phyloP scores from a whole-genome alignment of 2,888 invertebrate genomes.

The Rugalucina vietnamica region DNA sequence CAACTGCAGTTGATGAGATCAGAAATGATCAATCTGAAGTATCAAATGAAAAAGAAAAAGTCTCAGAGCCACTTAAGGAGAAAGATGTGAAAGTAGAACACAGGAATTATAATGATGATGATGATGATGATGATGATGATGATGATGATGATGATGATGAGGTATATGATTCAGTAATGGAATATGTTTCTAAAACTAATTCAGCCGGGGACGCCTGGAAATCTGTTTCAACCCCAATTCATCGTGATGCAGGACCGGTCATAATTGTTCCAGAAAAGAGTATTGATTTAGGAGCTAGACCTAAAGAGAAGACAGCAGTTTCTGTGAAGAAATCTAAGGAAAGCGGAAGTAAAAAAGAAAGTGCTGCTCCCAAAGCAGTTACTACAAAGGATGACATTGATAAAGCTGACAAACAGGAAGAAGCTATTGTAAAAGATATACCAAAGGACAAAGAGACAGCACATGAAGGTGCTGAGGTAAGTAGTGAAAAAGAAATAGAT shows the following conservation, averaged over 20 bases:
- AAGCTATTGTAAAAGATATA: no score
- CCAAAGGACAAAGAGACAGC: no score
- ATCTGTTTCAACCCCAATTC: not conserved
- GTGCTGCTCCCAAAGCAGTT: not conserved
- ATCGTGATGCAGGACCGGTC: not conserved
- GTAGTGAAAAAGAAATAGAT: not conserved
- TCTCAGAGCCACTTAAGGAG: no score
- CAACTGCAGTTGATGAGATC: not conserved
- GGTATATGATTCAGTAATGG: not conserved
- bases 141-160: no score
- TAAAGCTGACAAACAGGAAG: not conserved
- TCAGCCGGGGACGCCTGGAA: conserved; percentile 8
- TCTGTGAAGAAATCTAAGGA: not conserved
- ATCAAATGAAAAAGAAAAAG: no score
- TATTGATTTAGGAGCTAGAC: no score
- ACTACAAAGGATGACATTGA: not conserved
- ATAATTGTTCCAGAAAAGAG: not conserved
- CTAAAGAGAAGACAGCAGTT: not conserved
- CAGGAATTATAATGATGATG: no score
- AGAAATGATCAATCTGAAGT: not conserved
- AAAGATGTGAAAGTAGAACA: no score
- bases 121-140: no score
- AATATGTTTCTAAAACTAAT: conserved; percentile 3
- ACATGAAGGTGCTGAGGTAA: not conserved
- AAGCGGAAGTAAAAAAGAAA: not conserved